Evolutionary conservation across 2,113 vertebrate species (phyloP).

Genomic region (Neogale vison): DNA sequence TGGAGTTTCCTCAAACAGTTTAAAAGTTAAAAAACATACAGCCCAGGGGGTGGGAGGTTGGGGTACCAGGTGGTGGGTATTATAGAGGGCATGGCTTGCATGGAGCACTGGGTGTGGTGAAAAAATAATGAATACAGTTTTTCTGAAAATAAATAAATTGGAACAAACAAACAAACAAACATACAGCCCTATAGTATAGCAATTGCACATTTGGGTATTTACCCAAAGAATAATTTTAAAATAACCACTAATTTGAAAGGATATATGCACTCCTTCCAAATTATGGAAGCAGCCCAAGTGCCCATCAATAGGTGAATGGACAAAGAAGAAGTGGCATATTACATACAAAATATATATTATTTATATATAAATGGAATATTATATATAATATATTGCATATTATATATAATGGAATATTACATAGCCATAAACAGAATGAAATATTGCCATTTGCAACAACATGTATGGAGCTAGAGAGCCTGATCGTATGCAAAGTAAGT

Average conservation of each 20-base stretch:
- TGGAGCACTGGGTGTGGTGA: no score
- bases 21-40: background rate
- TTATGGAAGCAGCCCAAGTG: background rate
- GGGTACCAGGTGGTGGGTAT: no score
- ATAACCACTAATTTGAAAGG: background rate
- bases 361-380: no score
- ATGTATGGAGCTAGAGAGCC: background rate
- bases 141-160: no score
- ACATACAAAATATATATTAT: no score
- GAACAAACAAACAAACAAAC: no score
- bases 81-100: no score
- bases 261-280: background rate
- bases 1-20: background rate
- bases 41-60: no score
- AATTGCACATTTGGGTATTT: background rate
- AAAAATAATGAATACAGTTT: no score
- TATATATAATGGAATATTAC: background rate
- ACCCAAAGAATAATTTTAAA: background rate
- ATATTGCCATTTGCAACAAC: background rate
- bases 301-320: background rate
- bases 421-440: background rate
- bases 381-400: background rate
- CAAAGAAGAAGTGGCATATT: background rate
- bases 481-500: background rate
- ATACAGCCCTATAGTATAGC: background rate